Conservation (phyloP, 2,113 vertebrate genomes). For the Excalfactoria chinensis region DNA sequence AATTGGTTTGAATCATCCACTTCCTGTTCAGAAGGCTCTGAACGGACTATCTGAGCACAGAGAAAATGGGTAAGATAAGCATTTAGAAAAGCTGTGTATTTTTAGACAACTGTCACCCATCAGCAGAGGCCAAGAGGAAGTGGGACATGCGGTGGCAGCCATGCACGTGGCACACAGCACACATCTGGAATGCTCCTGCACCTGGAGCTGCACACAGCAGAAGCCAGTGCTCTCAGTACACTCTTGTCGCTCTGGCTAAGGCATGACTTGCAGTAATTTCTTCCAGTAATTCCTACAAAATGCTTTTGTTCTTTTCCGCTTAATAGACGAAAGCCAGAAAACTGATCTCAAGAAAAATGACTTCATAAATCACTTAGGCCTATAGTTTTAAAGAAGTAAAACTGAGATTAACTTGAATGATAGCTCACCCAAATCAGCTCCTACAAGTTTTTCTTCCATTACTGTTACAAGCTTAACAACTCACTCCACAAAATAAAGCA, state of each 20-base stretch:
- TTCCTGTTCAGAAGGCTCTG: background rate
- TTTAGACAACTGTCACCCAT: background rate
- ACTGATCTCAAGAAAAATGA: background rate
- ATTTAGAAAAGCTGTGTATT: background rate
- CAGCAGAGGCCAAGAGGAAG: background rate
- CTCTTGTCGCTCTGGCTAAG: background rate
- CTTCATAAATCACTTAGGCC: background rate
- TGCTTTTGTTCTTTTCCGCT: background rate
- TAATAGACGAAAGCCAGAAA: background rate
- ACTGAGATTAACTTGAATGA: background rate
- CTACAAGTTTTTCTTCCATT: background rate
- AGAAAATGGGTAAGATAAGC: rapidly evolving
- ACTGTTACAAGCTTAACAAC: background rate
- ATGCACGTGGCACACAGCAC: rapidly evolving
- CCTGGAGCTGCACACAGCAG: background rate
- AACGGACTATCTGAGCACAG: background rate
- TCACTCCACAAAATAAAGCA: background rate
- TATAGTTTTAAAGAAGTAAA: background rate
- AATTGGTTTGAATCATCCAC: background rate
- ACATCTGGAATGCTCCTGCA: background rate
- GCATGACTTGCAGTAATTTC: background rate
- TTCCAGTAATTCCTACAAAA: background rate
- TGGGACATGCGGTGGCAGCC: rapidly evolving
- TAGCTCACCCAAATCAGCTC: background rate
- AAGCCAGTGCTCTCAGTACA: background rate